Base-by-base conservation (phyloP, 2,113 vertebrate species). In the Agapornis roseicollis region DNA sequence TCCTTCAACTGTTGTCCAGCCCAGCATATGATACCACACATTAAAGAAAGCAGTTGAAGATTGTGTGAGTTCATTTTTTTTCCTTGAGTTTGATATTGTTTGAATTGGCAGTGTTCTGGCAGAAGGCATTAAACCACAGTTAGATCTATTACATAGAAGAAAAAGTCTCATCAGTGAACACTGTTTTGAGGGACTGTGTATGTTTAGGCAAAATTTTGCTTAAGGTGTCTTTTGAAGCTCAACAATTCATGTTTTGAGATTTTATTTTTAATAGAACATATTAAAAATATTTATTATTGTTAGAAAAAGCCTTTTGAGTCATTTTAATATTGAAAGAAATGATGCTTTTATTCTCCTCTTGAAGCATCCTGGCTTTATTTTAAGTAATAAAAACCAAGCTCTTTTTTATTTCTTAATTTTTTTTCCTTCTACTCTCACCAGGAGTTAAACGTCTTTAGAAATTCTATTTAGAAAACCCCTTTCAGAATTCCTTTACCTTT, bases 1-100 rank as follows among this genome's bases (percentile, higher is more conserved):
- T 14, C 70, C 42, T 50, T 37, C 0, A 2, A 1, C 31, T 66
- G 31, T 10, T 0, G 0, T 47, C 28, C 49, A 46, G 33, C 44
- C 52, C 31, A 16, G n/a, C 8, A 2, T 2, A 4, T 2, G 13
- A 17, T 63, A n/a, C 1, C 33, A 6, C 29, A 17, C 6, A 5
- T 9, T 31, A 47, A 61, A 88, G 17, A 39, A 72, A 17, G 46
- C 37, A 66, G 3, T 13, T 82, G 50, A 68, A 53, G 22, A 17
- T 13, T 28, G 29, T 50, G 14, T n/a, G 39, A 22, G 14, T 8
- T 27, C 22, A 6, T 0, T 10, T 35, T 33, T 20, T 33, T 44
- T 17, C 5, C 17, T 44, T 63, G 9, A 17, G 23, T 46, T 71
- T 0, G 1, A 3, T 58, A 11, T 42, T 46, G 10, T 6, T 5